These are phyloP conservation scores for Allophyes oxyacanthae DNA, from an alignment of 2,888 invertebrate species.

Conservation along the genomic window DNA sequence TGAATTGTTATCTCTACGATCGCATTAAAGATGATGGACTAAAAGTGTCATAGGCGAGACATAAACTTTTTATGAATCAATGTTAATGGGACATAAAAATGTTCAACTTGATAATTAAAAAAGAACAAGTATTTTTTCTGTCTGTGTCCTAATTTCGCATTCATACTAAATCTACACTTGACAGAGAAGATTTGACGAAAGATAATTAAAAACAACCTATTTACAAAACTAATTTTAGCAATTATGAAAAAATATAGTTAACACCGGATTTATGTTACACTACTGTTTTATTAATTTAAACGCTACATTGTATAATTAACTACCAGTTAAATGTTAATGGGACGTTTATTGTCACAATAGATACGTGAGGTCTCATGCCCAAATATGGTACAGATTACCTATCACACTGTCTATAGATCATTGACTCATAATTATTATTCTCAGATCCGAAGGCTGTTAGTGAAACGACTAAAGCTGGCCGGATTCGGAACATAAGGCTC, in stretches of 20 bases:
- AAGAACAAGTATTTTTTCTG: background rate
- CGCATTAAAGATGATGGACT: slow-evolving; percentile 19
- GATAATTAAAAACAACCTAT: background rate
- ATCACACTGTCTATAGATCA: slow-evolving; percentile 47
- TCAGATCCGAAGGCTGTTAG: slow-evolving; percentile 28
- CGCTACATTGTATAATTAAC: slow-evolving; percentile 18
- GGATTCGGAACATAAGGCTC: slow-evolving; percentile 16
- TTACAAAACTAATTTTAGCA: slow-evolving; percentile 1
- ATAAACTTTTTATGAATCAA: slow-evolving; percentile 1
- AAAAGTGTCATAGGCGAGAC: background rate
- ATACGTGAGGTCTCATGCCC: slow-evolving; percentile 28
- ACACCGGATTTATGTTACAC: slow-evolving; percentile 9
- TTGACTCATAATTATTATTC: slow-evolving; percentile 52
- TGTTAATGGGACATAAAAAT: slow-evolving; percentile 3
- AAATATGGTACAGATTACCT: slow-evolving; percentile 49
- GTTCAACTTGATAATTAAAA: background rate
- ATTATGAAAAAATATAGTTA: slow-evolving; percentile 4
- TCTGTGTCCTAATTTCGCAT: background rate
- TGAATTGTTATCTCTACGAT: slow-evolving; percentile 15
- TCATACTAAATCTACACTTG: too few species aligned
- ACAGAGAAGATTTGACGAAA: background rate
- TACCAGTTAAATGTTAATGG: slow-evolving; percentile 35
- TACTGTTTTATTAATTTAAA: slow-evolving; percentile 12
- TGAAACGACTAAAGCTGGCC: slow-evolving; percentile 21
- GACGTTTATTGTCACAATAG: slow-evolving; percentile 40